These are phyloP conservation scores for Apamea monoglypha DNA, from an alignment of 2,888 invertebrate species.

Conservation along the genomic window DNA sequence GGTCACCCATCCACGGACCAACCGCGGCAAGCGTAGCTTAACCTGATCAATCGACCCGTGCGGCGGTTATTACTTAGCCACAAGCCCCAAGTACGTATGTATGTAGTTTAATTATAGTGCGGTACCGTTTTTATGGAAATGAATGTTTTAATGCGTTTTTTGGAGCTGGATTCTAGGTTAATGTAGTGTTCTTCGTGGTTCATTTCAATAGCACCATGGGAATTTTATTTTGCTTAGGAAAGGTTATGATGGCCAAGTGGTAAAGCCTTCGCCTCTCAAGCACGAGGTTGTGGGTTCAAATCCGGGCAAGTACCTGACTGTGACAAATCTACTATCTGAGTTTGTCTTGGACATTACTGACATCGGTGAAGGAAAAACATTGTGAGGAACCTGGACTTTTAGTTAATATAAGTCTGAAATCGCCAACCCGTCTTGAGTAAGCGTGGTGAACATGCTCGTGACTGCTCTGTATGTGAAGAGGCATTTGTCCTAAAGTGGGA, in stretches of 20 bases:
- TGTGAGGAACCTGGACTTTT: too few relatives aligned
- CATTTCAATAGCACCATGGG: not conserved
- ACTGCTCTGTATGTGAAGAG: too few relatives aligned
- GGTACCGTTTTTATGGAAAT: conserved; percentile 34
- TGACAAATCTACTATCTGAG: not conserved
- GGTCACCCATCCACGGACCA: too few relatives aligned
- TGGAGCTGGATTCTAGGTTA: conserved; percentile 10
- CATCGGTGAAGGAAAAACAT: too few relatives aligned
- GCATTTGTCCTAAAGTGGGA: too few relatives aligned
- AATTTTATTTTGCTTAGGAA: not conserved
- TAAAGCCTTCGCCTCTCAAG: not conserved
- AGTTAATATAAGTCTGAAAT: too few relatives aligned
- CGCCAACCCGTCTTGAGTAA: too few relatives aligned
- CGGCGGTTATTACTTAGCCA: too few relatives aligned
- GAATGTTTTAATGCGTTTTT: conserved; percentile 33
- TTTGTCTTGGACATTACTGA: too few relatives aligned
- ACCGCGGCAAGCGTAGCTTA: too few relatives aligned
- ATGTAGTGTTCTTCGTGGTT: not conserved
- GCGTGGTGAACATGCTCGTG: too few relatives aligned
- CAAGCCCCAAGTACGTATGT: not conserved
- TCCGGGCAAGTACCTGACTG: not conserved
- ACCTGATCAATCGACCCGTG: too few relatives aligned
- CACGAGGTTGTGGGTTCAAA: not conserved
- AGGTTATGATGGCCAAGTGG: not conserved
- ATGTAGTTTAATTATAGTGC: conserved; percentile 42